These are phyloP conservation scores for Podilymbus podiceps DNA, from an alignment of 2,113 vertebrate genomes.

Conservation along the genomic window DNA sequence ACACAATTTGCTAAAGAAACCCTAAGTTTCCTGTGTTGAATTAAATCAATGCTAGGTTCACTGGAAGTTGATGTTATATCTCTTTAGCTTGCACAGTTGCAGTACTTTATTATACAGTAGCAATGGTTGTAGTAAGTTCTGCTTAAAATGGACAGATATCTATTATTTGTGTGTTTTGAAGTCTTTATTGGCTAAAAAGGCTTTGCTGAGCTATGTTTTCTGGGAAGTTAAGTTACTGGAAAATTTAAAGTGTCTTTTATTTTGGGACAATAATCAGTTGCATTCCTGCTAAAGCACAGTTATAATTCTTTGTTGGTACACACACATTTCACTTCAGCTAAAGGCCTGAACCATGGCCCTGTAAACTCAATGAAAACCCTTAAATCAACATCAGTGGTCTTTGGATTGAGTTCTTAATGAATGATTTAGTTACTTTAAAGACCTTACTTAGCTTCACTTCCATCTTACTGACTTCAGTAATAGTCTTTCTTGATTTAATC, in stretches of 20 bases:
- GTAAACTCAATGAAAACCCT: background rate
- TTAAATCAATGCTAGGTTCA: background rate
- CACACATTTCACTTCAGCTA: background rate
- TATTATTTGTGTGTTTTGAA: background rate
- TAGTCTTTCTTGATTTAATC: background rate
- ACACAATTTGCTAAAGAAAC: background rate
- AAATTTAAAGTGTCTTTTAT: conserved; percentile 14
- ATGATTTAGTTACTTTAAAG: conserved; percentile 3
- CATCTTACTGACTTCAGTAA: background rate
- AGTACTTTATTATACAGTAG: background rate
- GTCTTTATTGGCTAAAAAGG: background rate
- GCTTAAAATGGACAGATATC: background rate
- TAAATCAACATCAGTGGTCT: background rate
- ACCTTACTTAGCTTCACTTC: conserved; percentile 5
- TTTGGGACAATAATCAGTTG: background rate
- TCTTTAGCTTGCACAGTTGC: background rate
- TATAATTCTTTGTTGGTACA: background rate
- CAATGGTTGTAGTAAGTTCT: background rate
- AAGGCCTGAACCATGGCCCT: background rate
- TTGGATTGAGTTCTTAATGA: background rate
- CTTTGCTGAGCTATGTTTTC: conserved; percentile 22
- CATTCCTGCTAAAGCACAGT: background rate
- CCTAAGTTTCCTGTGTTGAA: background rate
- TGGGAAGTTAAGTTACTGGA: background rate
- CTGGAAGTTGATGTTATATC: background rate